These are phyloP conservation scores for Leucophenga maculata DNA, from an alignment of 2,888 invertebrate genomes.

Conservation along the genomic window DNA sequence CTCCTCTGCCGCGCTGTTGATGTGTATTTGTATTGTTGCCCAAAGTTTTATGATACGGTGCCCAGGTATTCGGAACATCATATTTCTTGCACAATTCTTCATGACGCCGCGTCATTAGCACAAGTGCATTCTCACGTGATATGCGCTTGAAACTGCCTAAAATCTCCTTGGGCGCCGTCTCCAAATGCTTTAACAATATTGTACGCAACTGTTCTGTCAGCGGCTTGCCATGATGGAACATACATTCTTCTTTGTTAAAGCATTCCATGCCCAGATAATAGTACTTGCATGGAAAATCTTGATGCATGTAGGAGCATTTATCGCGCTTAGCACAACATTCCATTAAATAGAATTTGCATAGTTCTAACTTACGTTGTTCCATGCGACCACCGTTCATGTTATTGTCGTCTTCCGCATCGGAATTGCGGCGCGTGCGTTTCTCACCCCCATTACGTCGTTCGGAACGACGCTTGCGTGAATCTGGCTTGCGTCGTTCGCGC, in stretches of 20 bases:
- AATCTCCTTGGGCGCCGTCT: constrained; percentile 92
- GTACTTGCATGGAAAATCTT: constrained; percentile 97
- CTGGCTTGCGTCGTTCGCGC: constrained; percentile 63
- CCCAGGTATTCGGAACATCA: constrained; percentile 66
- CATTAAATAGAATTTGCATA: constrained; percentile 97
- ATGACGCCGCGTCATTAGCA: constrained; percentile 74
- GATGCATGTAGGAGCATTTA: constrained; percentile 96
- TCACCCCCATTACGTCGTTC: constrained; percentile 73
- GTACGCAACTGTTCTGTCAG: constrained; percentile 84
- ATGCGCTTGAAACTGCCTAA: constrained; percentile 90
- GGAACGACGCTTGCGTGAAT: constrained; percentile 71
- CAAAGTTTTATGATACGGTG: constrained; percentile 34
- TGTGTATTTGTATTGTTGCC: constrained; percentile 40
- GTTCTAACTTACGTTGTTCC: constrained; percentile 91
- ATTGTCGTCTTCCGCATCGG: constrained; percentile 66
- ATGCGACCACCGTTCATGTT: constrained; percentile 74
- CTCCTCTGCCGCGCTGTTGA: constrained; percentile 35
- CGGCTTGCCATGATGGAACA: constrained; percentile 92
- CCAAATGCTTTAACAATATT: constrained; percentile 82
- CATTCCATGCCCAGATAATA: constrained; percentile 94
- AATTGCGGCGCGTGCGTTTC: constrained; percentile 75
- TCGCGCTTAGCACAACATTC: constrained; percentile 95
- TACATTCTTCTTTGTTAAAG: constrained; percentile 87
- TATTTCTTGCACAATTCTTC: constrained; percentile 73
- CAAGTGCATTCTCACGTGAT: constrained; percentile 82